Evolutionary conservation across 2,888 invertebrate genomes (phyloP).

Genomic region (Dorcus parallelipipedus): DNA sequence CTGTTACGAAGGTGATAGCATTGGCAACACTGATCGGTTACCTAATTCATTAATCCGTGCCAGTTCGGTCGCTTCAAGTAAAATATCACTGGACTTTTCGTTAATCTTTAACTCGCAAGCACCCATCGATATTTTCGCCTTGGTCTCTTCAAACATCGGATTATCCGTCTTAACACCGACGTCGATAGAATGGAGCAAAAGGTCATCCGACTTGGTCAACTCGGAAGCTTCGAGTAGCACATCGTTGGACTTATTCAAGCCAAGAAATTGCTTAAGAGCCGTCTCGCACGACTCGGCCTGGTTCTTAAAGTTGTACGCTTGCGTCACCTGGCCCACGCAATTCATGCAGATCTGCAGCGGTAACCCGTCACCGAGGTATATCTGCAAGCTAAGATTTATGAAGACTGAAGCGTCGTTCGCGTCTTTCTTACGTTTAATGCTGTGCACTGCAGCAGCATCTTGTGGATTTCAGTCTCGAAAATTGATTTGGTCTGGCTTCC

Average conservation of each 20-base stretch:
- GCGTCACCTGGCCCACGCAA: slow-evolving; percentile 22
- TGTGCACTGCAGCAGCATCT: slow-evolving; percentile 35
- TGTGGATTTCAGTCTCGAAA: slow-evolving; percentile 34
- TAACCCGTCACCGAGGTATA: slow-evolving; percentile 21
- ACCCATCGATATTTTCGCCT: too few relatives aligned
- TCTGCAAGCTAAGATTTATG: slow-evolving; percentile 12
- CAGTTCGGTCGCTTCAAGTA: too few relatives aligned
- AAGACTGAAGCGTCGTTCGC: neutral
- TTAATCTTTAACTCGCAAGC: too few relatives aligned
- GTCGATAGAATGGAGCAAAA: too few relatives aligned
- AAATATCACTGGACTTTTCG: too few relatives aligned
- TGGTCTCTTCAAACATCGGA: too few relatives aligned
- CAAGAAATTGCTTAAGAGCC: slow-evolving; percentile 18
- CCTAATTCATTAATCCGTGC: too few relatives aligned
- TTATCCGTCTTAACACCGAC: too few relatives aligned
- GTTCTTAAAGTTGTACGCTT: slow-evolving; percentile 27
- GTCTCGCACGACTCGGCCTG: slow-evolving; percentile 24
- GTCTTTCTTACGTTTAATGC: slow-evolving; percentile 28
- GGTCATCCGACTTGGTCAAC: neutral
- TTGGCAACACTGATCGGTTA: too few relatives aligned
- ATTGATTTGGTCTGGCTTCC: slow-evolving; percentile 33
- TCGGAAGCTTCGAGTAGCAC: neutral
- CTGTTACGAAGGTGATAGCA: too few relatives aligned
- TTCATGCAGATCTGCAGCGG: slow-evolving; percentile 25
- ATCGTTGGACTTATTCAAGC: neutral